phyloP scores from a whole-genome alignment of 37 sponge, comb jelly and placozoan genomes.

The Ianthella basta region DNA sequence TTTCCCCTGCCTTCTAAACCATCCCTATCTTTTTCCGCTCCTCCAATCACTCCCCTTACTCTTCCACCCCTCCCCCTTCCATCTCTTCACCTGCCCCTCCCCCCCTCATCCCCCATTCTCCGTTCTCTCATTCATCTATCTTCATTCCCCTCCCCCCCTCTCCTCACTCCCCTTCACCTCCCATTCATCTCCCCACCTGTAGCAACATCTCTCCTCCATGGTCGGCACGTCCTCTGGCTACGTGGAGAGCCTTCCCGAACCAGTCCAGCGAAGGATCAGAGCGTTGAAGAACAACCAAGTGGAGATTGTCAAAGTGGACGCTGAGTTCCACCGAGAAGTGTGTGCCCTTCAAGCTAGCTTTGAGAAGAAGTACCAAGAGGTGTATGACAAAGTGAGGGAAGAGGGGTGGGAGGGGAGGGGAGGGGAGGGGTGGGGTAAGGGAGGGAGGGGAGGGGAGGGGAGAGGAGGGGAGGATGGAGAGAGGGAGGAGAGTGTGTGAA shows the following conservation, averaged over 20 bases:
- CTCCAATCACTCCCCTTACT: not conserved
- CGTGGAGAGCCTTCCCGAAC: constrained; percentile 62
- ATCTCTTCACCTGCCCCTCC: too few relatives aligned
- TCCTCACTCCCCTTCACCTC: not conserved
- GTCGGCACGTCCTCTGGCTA: constrained; percentile 55
- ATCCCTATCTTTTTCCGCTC: not conserved
- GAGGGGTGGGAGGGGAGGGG: not conserved
- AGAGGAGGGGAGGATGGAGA: not conserved
- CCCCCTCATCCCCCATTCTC: too few relatives aligned
- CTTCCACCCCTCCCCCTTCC: not conserved
- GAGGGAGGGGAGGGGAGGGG: not conserved
- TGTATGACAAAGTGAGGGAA: constrained; percentile 50
- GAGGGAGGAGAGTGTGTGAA: constrained; percentile 12
- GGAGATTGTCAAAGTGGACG: constrained; percentile 79
- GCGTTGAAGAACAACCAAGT: constrained; percentile 87
- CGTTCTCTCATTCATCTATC: too few relatives aligned
- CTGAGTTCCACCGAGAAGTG: constrained; percentile 85
- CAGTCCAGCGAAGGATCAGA: constrained; percentile 50
- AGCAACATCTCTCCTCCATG: constrained; percentile 36
- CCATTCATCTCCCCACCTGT: not conserved
- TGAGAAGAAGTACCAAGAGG: constrained; percentile 46
- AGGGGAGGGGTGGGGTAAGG: not conserved
- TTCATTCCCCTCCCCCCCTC: not conserved
- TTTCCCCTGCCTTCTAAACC: not conserved
- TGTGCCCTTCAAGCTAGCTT: constrained; percentile 77